A percentile compares a stretch with the other conserved stretches of the same genome.
phyloP scores from a whole-genome alignment of 2,113 vertebrate genomes.

The Bungarus multicinctus region DNA sequence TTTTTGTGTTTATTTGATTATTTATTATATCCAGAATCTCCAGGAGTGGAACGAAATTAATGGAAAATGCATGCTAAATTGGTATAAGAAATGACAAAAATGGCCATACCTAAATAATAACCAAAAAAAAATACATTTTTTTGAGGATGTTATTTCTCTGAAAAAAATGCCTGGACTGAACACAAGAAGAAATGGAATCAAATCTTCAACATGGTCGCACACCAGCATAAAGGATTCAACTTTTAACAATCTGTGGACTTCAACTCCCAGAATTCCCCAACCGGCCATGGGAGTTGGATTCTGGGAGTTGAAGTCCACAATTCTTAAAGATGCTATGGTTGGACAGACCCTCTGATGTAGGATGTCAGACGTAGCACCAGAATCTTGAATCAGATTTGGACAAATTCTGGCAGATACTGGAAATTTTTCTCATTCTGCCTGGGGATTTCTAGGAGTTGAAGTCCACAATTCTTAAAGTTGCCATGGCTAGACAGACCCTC shows the following conservation, averaged over 20 bases:
- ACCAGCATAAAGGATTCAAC: background rate
- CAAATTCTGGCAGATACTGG: too few relatives aligned
- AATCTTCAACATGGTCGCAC: background rate
- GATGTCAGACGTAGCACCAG: too few relatives aligned
- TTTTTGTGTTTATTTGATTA: constrained; percentile 81
- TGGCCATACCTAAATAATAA: background rate
- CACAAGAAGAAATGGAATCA: background rate
- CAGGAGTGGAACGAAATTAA: background rate
- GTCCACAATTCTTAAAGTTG: background rate
- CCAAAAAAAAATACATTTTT: background rate
- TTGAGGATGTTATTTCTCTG: background rate
- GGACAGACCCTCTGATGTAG: too few relatives aligned
- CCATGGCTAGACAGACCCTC: too few relatives aligned
- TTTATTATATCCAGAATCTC: constrained; percentile 70
- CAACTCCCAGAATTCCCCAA: too few relatives aligned
- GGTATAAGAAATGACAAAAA: background rate
- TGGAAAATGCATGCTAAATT: background rate
- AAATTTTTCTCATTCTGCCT: too few relatives aligned
- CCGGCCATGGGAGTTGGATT: background rate
- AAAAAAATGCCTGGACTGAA: background rate
- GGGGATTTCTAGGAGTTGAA: background rate
- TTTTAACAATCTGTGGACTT: too few relatives aligned
- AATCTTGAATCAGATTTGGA: too few relatives aligned
- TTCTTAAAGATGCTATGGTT: background rate
- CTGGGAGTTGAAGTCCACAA: background rate